Percentiles rank a stretch among this genome's conserved stretches.
Evolutionary conservation across 2,888 invertebrate species (phyloP).

Genomic region (Oscheius sp.): DNA sequence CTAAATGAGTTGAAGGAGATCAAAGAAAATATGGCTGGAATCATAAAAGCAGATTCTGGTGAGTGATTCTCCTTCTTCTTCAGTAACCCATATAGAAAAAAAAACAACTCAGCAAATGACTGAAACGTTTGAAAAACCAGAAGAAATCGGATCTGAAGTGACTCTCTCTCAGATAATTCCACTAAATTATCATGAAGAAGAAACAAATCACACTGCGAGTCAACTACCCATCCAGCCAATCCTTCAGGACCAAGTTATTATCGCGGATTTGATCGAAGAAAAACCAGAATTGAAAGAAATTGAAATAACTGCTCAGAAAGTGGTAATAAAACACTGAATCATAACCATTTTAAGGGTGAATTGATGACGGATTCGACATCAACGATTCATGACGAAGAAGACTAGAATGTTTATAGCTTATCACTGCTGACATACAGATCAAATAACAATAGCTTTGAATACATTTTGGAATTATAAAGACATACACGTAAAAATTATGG

Average conservation of each 20-base stretch:
- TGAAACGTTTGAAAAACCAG: conserved; percentile 3
- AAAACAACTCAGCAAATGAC: neutral
- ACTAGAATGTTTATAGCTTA: neutral
- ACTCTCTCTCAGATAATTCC: conserved; percentile 6
- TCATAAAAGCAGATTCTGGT: neutral
- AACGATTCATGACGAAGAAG: neutral
- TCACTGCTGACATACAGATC: neutral
- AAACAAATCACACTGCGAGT: neutral
- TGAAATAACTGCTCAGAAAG: conserved; percentile 14
- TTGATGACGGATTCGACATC: neutral
- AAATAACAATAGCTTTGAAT: neutral
- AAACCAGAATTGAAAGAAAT: neutral
- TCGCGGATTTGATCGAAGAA: neutral
- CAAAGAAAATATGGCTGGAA: neutral
- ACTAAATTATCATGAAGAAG: conserved; percentile 6
- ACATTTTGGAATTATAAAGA: neutral
- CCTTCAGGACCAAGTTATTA: conserved; percentile 11
- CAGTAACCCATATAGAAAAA: neutral
- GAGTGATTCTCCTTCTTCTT: neutral
- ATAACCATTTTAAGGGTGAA: neutral
- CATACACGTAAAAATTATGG: conserved; percentile 32
- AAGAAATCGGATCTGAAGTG: conserved; percentile 7
- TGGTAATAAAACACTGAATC: neutral
- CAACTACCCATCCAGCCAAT: conserved; percentile 12
- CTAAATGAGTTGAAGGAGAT: conserved; percentile 10